Evolutionary conservation across 1,140 invertebrate species (phyloP).

Genomic region (Ceratitis capitata): DNA sequence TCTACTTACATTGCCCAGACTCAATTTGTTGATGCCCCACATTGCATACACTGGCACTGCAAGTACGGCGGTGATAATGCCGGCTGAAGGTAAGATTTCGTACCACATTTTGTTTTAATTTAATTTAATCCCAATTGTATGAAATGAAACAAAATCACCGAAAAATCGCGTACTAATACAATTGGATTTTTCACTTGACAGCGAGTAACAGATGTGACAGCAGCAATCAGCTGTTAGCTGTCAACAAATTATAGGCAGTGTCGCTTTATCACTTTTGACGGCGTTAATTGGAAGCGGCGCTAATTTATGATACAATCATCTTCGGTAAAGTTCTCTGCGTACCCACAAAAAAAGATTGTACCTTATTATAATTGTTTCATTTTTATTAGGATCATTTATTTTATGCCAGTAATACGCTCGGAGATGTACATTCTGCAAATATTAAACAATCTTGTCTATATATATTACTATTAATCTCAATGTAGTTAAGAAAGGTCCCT

Average conservation of each 20-base stretch:
- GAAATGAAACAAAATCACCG: background rate
- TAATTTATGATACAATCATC: too few species aligned
- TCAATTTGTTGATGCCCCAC: slow-evolving; percentile 70
- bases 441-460: too few species aligned
- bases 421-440: too few species aligned
- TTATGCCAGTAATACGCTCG: too few species aligned
- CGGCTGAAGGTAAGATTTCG: slow-evolving; percentile 71
- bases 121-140: background rate
- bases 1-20: slow-evolving; percentile 69
- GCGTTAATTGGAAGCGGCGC: background rate
- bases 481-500: too few species aligned
- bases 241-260: background rate
- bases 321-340: too few species aligned
- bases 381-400: too few species aligned
- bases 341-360: too few species aligned
- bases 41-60: slow-evolving; percentile 69
- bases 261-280: background rate
- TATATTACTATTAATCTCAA: too few species aligned
- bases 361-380: too few species aligned
- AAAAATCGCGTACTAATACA: background rate
- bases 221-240: slow-evolving; percentile 3
- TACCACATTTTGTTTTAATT: slow-evolving; percentile 69
- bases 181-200: background rate
- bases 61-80: slow-evolving; percentile 68
- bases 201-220: slow-evolving; percentile 4